Evolutionary conservation across 2,797 vertebrate genomes (phyloP), one percentile per base, ranked within the genome.

Genomic region (Acanthurus leucopareius): DNA sequence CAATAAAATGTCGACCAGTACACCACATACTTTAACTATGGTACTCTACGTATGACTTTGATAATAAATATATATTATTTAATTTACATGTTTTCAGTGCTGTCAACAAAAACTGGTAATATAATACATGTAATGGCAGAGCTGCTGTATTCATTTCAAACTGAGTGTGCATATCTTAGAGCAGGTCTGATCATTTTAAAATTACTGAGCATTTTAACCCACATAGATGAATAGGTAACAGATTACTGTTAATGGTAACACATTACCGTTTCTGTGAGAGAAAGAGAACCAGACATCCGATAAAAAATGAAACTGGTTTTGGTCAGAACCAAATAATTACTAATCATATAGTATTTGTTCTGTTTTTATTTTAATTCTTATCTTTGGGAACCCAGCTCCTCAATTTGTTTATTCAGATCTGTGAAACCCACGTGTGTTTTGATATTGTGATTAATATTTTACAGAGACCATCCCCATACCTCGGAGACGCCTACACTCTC

Each of bases 391-490:
- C 63, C 63, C 47, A 11, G 69, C 22, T 44, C 78, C 76, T 78
- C 60, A 2, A 73, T 90, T 89, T 93, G 90, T 93, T 92, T 92
- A 86, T 90, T 87, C 77, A 79, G 85, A 88, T 86, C 58, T 73
- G 74, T 59, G 70, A 81, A 87, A 81, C 79, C 83, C 79, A 69
- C 0, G 53, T 82, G 85, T 86, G 77, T 75, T 88, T 89, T 89
- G 80, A 91, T 84, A 84, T 71, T 73, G 85, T 79, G 91, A 90
- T 92, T 88, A 89, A 89, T 91, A 92, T 93, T 94, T 93, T 79
- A 92, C 81, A 75, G 77, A 85, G 82, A 71, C 73, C 52, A 65
- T 92, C 80, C 85, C 74, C 77, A 51, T 85, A 82, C 90, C 88
- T 91, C 58, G 0, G 89, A 93, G 89, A 89, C 81, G 52, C 83